phyloP scores from a whole-genome alignment of 2,797 vertebrate species.

The Hoplostethus atlanticus region DNA sequence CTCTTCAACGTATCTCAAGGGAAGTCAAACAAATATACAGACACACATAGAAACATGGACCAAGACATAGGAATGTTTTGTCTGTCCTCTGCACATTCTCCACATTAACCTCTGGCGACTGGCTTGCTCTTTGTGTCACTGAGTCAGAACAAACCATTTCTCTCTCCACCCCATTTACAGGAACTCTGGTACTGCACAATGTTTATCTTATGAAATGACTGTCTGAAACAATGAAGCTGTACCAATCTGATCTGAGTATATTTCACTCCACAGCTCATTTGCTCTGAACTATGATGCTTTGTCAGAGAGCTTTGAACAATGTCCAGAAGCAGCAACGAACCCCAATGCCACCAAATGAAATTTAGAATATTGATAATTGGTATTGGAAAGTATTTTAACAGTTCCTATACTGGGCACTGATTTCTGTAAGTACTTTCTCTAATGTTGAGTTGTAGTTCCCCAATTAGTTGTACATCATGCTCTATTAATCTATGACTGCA shows the following conservation, averaged over 20 bases:
- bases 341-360: constrained; percentile 8
- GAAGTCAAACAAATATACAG: too few relatives aligned
- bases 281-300: constrained; percentile 1
- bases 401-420: too few relatives aligned
- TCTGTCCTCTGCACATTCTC: constrained; percentile 36
- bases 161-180: constrained; percentile 6
- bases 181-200: constrained; percentile 26
- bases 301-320: constrained; percentile 33
- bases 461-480: too few relatives aligned
- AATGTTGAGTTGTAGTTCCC: too few relatives aligned
- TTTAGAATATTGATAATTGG: neutral
- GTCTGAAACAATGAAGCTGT: constrained; percentile 13
- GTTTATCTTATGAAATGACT: constrained; percentile 14
- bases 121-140: constrained; percentile 38
- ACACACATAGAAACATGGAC: too few relatives aligned
- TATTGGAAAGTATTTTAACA: constrained; percentile 1
- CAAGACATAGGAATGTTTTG: constrained; percentile 29
- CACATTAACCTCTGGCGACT: constrained; percentile 47
- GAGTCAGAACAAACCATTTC: constrained; percentile 32
- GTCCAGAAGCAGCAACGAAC: neutral
- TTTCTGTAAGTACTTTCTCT: too few relatives aligned
- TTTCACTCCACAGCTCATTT: constrained; percentile 4
- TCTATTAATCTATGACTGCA: too few relatives aligned
- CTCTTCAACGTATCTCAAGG: too few relatives aligned
- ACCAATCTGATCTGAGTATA: neutral